phyloP scores from a whole-genome alignment of 2,113 vertebrate genomes.

The Neolamprologus fasciatus region DNA sequence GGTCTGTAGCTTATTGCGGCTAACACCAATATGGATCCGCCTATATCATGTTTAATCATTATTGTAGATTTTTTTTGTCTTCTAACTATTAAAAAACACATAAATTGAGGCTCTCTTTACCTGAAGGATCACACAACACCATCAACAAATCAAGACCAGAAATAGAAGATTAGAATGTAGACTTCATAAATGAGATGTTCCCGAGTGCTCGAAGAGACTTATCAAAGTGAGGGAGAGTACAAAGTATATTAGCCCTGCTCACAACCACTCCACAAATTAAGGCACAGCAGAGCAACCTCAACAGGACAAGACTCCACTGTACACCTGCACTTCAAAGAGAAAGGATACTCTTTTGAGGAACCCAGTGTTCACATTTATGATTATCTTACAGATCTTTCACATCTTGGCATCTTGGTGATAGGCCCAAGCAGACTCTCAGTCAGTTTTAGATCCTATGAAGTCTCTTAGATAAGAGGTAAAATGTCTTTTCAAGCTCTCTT shows the following conservation, averaged over 20 bases:
- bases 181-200: not conserved
- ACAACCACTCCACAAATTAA: not conserved
- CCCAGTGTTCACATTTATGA: not conserved
- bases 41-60: not conserved
- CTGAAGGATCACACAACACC: not conserved
- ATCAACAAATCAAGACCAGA: not conserved
- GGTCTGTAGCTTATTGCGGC: not conserved
- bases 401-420: not conserved
- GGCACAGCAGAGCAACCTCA: not conserved
- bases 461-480: not conserved
- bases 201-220: not conserved
- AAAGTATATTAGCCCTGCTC: not conserved
- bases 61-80: not conserved
- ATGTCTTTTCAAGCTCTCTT: not conserved
- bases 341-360: not conserved
- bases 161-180: not conserved
- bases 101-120: not conserved
- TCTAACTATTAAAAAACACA: not conserved
- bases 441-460: not conserved
- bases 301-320: not conserved
- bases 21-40: not conserved
- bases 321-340: not conserved
- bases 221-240: not conserved
- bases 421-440: not conserved
- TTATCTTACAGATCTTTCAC: not conserved